Percentiles rank a stretch among this genome's conserved stretches.
Conservation (phyloP, 35 echinoderm and acorn worm genomes). For the Lytechinus variegatus region DNA sequence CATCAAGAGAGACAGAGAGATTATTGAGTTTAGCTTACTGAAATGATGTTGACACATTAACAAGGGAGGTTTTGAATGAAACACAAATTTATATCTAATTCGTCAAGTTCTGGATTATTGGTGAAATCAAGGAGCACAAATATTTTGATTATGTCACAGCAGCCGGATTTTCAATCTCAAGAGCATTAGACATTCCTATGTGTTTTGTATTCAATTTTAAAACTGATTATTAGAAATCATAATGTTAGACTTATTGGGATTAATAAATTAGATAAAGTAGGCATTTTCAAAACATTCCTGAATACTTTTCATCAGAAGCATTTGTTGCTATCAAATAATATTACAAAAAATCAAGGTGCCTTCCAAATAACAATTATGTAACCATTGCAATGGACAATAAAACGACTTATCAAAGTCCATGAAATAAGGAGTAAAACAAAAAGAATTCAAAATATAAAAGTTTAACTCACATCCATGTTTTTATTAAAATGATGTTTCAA, state of each 20-base stretch:
- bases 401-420: not conserved
- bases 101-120: not conserved
- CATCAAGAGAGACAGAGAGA: too few relatives aligned
- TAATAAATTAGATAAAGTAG: not conserved
- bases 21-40: too few relatives aligned
- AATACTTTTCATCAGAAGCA: not conserved
- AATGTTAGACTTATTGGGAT: not conserved
- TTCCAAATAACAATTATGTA: not conserved
- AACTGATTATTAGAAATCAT: not conserved
- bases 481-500: not conserved
- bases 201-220: not conserved
- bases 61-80: not conserved
- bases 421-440: not conserved
- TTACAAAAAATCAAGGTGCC: not conserved
- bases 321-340: not conserved
- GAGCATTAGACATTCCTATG: not conserved
- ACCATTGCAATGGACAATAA: not conserved
- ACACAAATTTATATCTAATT: not conserved
- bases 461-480: too few relatives aligned
- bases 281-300: not conserved
- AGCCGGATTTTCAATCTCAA: not conserved
- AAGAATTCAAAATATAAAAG: too few relatives aligned
- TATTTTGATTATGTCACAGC: not conserved
- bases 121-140: not conserved
- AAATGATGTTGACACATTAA: not conserved